Percentiles rank a stretch among this genome's conserved stretches.
Conservation (phyloP, 2,888 invertebrate genomes). For the Perizoma affinitatum region DNA sequence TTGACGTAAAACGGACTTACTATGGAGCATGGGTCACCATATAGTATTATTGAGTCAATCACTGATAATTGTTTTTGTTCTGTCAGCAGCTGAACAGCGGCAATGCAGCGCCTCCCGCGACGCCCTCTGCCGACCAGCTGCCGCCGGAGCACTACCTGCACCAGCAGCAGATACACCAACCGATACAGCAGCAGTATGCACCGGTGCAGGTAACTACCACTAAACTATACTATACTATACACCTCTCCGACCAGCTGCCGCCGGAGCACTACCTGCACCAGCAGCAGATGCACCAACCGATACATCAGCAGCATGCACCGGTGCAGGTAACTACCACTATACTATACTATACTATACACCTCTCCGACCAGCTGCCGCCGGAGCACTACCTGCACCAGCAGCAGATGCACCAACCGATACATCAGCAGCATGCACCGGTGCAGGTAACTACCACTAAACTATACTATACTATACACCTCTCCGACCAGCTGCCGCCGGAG, state of each 20-base stretch:
- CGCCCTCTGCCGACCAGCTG: constrained; percentile 34
- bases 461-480: constrained; percentile 12
- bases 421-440: not conserved
- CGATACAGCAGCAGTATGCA: constrained; percentile 9
- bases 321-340: constrained; percentile 11
- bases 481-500: constrained; percentile 39
- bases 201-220: constrained; percentile 11
- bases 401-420: constrained; percentile 42
- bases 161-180: constrained; percentile 45
- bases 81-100: constrained; percentile 42
- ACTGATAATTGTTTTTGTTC: not conserved
- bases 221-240: not conserved
- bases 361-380: constrained; percentile 35
- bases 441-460: constrained; percentile 12
- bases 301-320: not conserved
- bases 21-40: no score
- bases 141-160: constrained; percentile 45
- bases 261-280: constrained; percentile 47
- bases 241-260: constrained; percentile 34
- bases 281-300: constrained; percentile 44
- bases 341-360: constrained; percentile 8
- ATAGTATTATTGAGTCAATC: no score
- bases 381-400: constrained; percentile 47
- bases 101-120: constrained; percentile 45
- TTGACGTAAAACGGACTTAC: no score